These are phyloP conservation scores for Anadara kagoshimensis DNA, from an alignment of 1,140 invertebrate species.

Conservation along the genomic window DNA sequence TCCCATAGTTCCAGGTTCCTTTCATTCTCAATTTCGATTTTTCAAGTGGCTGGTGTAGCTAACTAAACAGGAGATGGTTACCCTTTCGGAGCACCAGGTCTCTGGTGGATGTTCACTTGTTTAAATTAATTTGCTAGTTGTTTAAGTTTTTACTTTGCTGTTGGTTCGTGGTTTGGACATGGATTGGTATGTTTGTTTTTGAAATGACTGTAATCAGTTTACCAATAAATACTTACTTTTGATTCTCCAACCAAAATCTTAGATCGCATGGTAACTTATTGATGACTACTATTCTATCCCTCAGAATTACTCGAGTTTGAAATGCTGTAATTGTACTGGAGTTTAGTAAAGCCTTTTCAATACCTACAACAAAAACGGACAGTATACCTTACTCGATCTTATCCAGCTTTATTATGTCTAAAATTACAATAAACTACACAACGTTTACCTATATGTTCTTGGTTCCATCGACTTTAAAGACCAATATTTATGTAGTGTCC, in stretches of 20 bases:
- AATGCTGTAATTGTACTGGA: slow-evolving; percentile 16
- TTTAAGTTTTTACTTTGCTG: neutral
- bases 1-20: too few species aligned
- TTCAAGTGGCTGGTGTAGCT: neutral
- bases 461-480: too few species aligned
- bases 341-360: neutral
- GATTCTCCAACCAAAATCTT: slow-evolving; percentile 33
- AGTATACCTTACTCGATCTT: neutral
- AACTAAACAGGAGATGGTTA: neutral
- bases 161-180: neutral
- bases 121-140: neutral
- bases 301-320: slow-evolving; percentile 24
- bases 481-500: too few species aligned
- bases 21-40: neutral
- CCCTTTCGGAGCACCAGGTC: neutral
- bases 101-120: neutral
- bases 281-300: slow-evolving; percentile 30
- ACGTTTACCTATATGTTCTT: too few species aligned
- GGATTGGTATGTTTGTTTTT: neutral
- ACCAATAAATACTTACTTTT: slow-evolving; percentile 22
- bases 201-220: neutral
- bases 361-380: neutral
- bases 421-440: neutral
- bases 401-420: neutral
- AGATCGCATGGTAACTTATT: slow-evolving; percentile 40